Conservation (phyloP, 2,888 invertebrate genomes). For the Pyrgus malvae region DNA sequence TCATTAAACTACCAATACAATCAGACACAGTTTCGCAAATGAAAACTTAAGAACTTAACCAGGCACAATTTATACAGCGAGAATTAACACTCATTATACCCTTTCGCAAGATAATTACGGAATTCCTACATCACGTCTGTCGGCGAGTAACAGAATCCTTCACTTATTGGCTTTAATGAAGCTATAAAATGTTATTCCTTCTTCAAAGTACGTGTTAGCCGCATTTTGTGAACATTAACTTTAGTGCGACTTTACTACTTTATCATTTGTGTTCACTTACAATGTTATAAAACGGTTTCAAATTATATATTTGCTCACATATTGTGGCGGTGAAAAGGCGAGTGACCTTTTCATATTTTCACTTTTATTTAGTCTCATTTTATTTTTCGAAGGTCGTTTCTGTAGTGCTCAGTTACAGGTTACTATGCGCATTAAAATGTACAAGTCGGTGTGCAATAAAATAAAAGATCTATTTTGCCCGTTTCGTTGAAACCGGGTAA, state of each 20-base stretch:
- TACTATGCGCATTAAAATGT: too few relatives aligned
- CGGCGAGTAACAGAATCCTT: slow-evolving; percentile 19
- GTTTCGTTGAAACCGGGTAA: too few relatives aligned
- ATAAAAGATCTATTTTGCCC: too few relatives aligned
- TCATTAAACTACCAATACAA: too few relatives aligned
- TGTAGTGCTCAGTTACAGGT: too few relatives aligned
- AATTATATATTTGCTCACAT: not conserved
- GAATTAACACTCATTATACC: slow-evolving; percentile 13
- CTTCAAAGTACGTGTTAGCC: slow-evolving; percentile 42
- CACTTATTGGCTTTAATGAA: slow-evolving; percentile 39
- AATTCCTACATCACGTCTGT: slow-evolving; percentile 4
- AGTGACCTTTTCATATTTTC: too few relatives aligned
- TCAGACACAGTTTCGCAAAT: slow-evolving; percentile 1
- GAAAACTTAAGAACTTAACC: not conserved
- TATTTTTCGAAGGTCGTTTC: too few relatives aligned
- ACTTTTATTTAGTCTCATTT: too few relatives aligned
- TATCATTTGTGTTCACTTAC: not conserved
- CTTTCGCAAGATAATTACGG: slow-evolving; percentile 22
- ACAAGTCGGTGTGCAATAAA: too few relatives aligned
- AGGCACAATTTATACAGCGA: slow-evolving; percentile 9
- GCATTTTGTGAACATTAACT: slow-evolving; percentile 36
- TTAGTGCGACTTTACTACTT: not conserved
- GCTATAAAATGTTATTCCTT: slow-evolving; percentile 40
- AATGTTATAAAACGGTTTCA: not conserved
- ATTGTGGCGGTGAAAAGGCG: too few relatives aligned